phyloP scores from a whole-genome alignment of 2,113 vertebrate genomes.

The Brachirus orientalis region DNA sequence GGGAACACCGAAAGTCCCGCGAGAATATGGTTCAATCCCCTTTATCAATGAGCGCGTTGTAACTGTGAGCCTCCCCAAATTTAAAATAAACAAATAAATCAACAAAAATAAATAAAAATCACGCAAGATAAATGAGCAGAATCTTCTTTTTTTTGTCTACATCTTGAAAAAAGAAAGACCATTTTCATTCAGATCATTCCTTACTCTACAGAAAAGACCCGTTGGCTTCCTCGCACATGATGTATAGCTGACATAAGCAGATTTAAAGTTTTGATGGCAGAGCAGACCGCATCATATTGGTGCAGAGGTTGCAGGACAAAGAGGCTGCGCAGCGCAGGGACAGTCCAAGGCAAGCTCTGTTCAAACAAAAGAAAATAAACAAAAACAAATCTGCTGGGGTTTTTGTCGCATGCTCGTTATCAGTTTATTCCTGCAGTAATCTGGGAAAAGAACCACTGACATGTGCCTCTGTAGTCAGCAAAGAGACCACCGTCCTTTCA shows the following conservation, averaged over 20 bases:
- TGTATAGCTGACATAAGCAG: constrained; percentile 41
- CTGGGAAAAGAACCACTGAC: neutral
- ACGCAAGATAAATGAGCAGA: neutral
- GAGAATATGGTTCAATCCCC: constrained; percentile 32
- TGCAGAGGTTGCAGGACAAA: constrained; percentile 26
- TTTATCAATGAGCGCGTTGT: neutral
- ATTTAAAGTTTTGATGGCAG: constrained; percentile 33
- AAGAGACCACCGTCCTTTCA: neutral
- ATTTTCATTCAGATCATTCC: neutral
- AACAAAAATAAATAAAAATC: neutral
- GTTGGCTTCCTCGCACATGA: constrained; percentile 1
- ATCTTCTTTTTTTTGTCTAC: no score
- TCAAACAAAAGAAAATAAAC: neutral
- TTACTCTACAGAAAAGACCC: neutral
- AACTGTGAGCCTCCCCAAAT: neutral
- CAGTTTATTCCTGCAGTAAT: neutral
- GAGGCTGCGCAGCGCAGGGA: constrained; percentile 12
- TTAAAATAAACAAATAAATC: neutral
- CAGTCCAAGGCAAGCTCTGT: constrained; percentile 1
- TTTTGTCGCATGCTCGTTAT: neutral
- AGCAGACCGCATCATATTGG: neutral
- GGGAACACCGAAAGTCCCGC: constrained; percentile 45
- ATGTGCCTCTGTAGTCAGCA: neutral
- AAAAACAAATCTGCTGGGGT: no score
- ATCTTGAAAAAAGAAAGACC: neutral